Base-by-base conservation (phyloP, 2,888 invertebrate species). In the Andrena bicolor region DNA sequence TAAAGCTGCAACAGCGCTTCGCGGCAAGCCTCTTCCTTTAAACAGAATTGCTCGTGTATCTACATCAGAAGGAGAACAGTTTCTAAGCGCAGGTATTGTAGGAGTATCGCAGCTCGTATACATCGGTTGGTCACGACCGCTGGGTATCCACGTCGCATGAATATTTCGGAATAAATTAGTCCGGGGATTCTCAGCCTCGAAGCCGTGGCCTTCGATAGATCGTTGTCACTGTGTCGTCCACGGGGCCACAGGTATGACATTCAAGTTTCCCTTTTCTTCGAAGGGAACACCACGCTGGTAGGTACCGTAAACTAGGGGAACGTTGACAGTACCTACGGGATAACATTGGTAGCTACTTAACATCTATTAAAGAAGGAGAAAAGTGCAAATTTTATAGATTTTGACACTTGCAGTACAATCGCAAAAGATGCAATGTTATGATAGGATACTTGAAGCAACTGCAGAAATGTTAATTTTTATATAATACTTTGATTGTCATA, bases 111-210 rank as follows among this genome's bases (percentile, higher is more conserved):
- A 16, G n/a, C n/a, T 20, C n/a, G 51, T 48, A 20, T 32, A 56
- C 26, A 35, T 53, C 75, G 10, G 26, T 75, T 75, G 51, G 51
- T 69, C 69, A 75, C 61, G 35, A 69, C 20, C 30, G 35, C 51
- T 7, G 26, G 61, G 51, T 26, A 75, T 60, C 5, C 28, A 26
- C 60, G 61, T 69, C 53, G 68, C 26, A 69, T 49, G 69, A 75
- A 70, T 70, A 64, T 75, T 64, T 79, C 8, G 48, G 79, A 76
- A 80, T 76, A 80, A 76, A 80, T 70, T 70, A 76, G 65, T 60
- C 30, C 48, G 10, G 23, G 41, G n/a, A 41, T 74, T 68, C 56
- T 61, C 53, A 78, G 35, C 75, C 75, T 75, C 69, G 79, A 75
- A 69, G 64, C 49, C 13, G 13, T 48, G 69, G 65, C 74, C 79